Evolutionary conservation across 2,113 vertebrate species (phyloP), one percentile per base, ranked within the genome.

Genomic region (Micromys minutus): DNA sequence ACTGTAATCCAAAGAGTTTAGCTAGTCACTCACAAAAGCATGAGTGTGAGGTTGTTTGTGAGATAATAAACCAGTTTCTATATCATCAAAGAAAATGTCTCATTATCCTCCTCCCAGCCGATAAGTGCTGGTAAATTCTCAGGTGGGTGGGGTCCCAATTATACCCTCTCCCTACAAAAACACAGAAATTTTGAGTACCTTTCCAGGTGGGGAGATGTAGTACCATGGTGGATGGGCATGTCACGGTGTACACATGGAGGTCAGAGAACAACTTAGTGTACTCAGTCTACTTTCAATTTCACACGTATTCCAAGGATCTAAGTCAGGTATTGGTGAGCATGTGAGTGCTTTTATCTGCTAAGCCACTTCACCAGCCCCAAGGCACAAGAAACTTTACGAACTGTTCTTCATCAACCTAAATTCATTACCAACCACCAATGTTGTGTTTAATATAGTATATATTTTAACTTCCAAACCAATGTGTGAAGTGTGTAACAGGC

Each of bases 381-480:
- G 3, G 71, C 71, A 74, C n/a, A 52, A 13, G 22, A 57, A 59
- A n/a, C 21, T 22, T 85, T 75, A 77, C 39, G n/a, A 88, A 79
- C 15, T 22, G 61, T 80, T 94, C 2, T 52, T 85, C 76, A 34
- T 74, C 36, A 63, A 67, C 19, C 47, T 94, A 89, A 87, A 59
- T 45, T 96, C 11, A 88, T 90, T 72, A 90, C 19, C 61, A 94
- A 75, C 15, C 22, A 89, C 34, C 31, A 86, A 5, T 92, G 69
- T 90, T 94, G 45, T 47, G 29, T 6, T 93, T 77, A 93, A 57
- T 15, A 75, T 79, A 34, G 50, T 93, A 69, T 72, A 21, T 4
- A 57, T 2, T 50, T 77, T 55, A 45, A 12, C 7, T 91, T 83
- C 50, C 61, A 57, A 97, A 89, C 57, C 16, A 94, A 15, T 79